Conservation (phyloP, 1,140 invertebrate genomes). For the Drosophila pseudoananassae region DNA sequence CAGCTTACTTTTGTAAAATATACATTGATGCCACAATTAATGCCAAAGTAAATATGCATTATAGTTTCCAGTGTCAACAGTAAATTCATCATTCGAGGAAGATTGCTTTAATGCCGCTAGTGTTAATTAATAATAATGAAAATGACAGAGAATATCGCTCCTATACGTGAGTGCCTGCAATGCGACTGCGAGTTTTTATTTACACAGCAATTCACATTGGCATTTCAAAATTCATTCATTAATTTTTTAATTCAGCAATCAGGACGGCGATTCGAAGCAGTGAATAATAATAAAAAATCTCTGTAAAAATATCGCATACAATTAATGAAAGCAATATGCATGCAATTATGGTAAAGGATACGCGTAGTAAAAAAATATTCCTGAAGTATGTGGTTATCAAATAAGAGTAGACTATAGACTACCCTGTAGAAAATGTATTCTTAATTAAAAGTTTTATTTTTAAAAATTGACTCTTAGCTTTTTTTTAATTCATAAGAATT, state of each 20-base stretch:
- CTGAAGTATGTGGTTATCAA: neutral
- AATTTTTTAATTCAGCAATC: constrained; percentile 57
- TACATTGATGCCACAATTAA: constrained; percentile 5
- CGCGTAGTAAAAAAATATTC: neutral
- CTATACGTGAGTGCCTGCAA: constrained; percentile 15
- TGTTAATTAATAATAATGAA: constrained; percentile 43
- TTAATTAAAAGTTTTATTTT: too few species aligned
- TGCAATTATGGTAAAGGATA: constrained; percentile 16
- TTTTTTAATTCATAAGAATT: too few species aligned
- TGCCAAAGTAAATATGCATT: constrained; percentile 3
- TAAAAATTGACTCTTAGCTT: too few species aligned
- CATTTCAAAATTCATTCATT: constrained; percentile 42
- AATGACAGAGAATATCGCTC: constrained; percentile 20
- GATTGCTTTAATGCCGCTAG: constrained; percentile 12
- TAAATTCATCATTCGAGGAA: neutral
- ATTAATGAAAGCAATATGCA: constrained; percentile 24
- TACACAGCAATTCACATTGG: constrained; percentile 32
- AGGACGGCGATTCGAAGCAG: neutral
- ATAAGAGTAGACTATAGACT: neutral
- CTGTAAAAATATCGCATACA: constrained; percentile 15
- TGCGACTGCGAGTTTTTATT: constrained; percentile 22
- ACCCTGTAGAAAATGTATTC: neutral
- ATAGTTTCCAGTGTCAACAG: constrained; percentile 2
- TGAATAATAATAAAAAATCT: constrained; percentile 16
- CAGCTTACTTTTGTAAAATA: constrained; percentile 11